phyloP scores from a whole-genome alignment of 2,888 invertebrate species.

The Mantis religiosa region DNA sequence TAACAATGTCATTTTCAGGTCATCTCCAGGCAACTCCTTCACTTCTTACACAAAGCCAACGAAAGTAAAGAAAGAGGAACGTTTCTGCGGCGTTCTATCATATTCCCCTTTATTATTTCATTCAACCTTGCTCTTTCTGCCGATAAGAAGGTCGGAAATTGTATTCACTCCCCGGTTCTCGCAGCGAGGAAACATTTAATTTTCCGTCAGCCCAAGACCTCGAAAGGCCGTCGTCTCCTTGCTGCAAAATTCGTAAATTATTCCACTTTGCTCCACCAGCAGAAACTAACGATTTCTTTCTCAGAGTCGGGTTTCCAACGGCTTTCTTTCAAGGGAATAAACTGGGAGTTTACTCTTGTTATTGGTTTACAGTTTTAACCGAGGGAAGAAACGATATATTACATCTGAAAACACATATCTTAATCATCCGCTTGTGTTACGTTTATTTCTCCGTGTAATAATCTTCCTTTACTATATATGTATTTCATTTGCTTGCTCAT shows the following conservation, averaged over 20 bases:
- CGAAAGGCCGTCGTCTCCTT: neutral
- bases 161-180: neutral
- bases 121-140: neutral
- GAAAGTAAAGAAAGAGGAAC: neutral
- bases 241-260: neutral
- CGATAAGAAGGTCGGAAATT: neutral
- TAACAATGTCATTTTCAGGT: too few relatives aligned
- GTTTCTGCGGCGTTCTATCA: neutral
- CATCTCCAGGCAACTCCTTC: neutral
- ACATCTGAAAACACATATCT: too few relatives aligned
- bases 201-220: neutral
- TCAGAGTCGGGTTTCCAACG: neutral
- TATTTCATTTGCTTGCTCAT: too few relatives aligned
- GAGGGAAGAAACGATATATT: too few relatives aligned
- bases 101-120: neutral
- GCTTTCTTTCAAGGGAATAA: neutral
- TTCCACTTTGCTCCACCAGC: neutral
- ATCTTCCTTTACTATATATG: too few relatives aligned
- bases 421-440: too few relatives aligned
- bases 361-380: too few relatives aligned
- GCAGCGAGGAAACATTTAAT: neutral
- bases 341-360: neutral
- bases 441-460: too few relatives aligned
- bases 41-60: neutral
- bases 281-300: neutral